Conservation (phyloP, 1,140 invertebrate genomes). For the Propsilocerus akamusi region DNA sequence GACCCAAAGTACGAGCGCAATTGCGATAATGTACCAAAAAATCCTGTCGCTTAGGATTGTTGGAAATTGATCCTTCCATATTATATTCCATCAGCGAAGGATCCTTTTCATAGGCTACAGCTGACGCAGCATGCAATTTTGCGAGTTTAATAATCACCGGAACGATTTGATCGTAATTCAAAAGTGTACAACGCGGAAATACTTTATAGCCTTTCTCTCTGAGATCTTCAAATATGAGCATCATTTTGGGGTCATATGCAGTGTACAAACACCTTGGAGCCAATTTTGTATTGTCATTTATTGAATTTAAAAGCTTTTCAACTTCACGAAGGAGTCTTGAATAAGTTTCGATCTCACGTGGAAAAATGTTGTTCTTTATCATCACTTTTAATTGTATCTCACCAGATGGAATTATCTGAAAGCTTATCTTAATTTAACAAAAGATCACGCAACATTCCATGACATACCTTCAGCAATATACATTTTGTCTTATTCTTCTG, state of each 20-base stretch:
- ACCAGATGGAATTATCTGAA: background rate
- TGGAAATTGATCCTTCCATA: constrained; percentile 19
- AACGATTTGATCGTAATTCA: constrained; percentile 20
- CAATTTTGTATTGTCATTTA: background rate
- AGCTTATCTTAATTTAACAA: background rate
- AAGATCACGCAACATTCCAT: background rate
- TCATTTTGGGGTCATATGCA: constrained; percentile 13
- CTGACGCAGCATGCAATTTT: constrained; percentile 8
- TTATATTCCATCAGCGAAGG: constrained; percentile 19
- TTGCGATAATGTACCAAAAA: constrained; percentile 11
- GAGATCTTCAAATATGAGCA: constrained; percentile 19
- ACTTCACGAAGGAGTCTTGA: background rate
- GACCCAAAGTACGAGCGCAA: background rate
- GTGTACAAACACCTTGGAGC: background rate
- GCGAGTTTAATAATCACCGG: constrained; percentile 14
- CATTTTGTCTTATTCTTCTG: background rate
- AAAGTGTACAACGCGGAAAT: constrained; percentile 17
- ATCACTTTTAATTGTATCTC: background rate
- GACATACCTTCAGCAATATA: background rate
- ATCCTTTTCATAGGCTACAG: background rate
- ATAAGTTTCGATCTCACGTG: background rate
- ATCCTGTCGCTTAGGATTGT: constrained; percentile 20
- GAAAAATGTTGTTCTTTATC: background rate
- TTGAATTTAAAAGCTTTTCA: background rate
- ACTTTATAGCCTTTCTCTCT: constrained; percentile 15